Base-by-base conservation (phyloP, 92 coral and sea anemone genomes). In the Porites cylindrica region DNA sequence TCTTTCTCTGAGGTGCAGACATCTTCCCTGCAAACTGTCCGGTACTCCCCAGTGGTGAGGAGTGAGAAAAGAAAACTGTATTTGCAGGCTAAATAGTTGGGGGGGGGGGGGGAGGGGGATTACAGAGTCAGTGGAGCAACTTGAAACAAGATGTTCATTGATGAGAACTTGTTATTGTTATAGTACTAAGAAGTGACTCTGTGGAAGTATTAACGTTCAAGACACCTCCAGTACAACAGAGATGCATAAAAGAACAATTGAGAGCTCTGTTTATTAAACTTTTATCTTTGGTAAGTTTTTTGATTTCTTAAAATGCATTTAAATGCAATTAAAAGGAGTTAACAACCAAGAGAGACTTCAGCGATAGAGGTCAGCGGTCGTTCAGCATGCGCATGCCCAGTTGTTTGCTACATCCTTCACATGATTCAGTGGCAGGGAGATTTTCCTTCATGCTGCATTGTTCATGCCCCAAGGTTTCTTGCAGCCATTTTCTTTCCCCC, bases 121-220 rank as follows among this genome's bases (percentile, higher is more conserved):
- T 10, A 13, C 14, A 54, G 12, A 56, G 61, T 56, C 11, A 56
- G 16, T 56, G 61, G 5, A 17, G 47, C 47, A 8, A 59, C 63
- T 59, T 59, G 8, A 59, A 59, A 38, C 47, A 4, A 38, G 61
- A 14, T 56, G 16, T 56, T 14, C 61, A 2, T 14, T 56, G 11
- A 56, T 8, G 3, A 1, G 61, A 26, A 29, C 78, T 12, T 59
- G 7, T 74, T 18, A 65, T 68, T 77, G 32, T 66, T 71, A 23
- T 77, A 95, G 98, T 95, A 17, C 83, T 95, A 51, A 94, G 98
- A 82, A 82, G 92, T 76, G 96, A 95, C 8, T 97, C 99, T 21
- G 70, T 92, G 23, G 98, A 95, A 76, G 91, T 94, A 66, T 85
- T 98, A 9, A 82, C 94, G 68, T 84, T 89, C 83, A 94, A 91